These are phyloP conservation scores for Empidonax alnorum DNA, from an alignment of 2,113 vertebrate genomes.

Conservation along the genomic window DNA sequence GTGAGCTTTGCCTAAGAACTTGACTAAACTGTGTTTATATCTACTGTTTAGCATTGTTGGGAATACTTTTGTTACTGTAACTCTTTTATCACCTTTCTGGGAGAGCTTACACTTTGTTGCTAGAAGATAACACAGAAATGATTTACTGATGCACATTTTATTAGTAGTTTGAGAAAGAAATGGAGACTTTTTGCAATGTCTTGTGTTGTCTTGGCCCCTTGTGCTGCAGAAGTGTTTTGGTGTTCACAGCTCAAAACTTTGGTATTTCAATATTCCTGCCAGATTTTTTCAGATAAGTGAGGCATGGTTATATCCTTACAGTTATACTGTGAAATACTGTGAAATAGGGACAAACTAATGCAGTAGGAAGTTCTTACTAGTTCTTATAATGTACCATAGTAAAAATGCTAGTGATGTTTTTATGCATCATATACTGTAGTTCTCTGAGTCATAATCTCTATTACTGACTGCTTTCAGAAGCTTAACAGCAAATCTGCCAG, in stretches of 20 bases:
- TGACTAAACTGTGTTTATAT: background rate
- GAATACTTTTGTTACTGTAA: background rate
- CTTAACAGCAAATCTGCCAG: background rate
- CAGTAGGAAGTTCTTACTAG: background rate
- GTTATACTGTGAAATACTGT: background rate
- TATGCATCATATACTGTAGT: background rate
- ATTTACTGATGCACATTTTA: background rate
- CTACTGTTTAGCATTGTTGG: background rate
- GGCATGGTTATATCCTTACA: background rate
- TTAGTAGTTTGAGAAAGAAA: background rate
- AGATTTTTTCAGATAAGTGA: background rate
- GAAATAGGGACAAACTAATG: background rate
- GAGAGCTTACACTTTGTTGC: fast-evolving
- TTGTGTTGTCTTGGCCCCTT: fast-evolving
- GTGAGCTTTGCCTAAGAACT: background rate
- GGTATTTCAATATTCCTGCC: background rate
- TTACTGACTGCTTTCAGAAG: background rate
- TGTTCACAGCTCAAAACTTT: background rate
- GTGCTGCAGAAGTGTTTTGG: background rate
- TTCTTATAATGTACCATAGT: fast-evolving
- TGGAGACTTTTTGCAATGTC: background rate
- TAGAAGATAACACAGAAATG: background rate
- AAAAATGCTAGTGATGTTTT: background rate
- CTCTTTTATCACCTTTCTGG: background rate
- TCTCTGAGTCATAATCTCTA: background rate